phyloP scores from a whole-genome alignment of 2,888 invertebrate species.

The Acheta domesticus region DNA sequence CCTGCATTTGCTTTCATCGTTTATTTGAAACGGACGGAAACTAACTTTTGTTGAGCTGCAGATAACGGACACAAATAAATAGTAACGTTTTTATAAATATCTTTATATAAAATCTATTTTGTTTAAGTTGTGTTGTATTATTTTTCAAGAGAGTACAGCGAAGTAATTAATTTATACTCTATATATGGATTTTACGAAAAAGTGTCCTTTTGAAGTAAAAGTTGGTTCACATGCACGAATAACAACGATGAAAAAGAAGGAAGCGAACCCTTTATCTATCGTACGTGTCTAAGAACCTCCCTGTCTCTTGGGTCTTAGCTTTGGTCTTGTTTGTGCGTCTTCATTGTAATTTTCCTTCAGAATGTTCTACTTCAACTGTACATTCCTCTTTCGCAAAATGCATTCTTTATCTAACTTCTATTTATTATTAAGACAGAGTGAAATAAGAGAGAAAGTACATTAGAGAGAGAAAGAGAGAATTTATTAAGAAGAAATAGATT shows the following conservation, averaged over 20 bases:
- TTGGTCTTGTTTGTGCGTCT: constrained; percentile 33
- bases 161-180: constrained; percentile 28
- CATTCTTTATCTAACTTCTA: constrained; percentile 25
- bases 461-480: constrained; percentile 32
- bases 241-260: constrained; percentile 8
- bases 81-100: background rate
- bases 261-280: background rate
- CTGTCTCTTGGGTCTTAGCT: constrained; percentile 29
- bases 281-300: constrained; percentile 27
- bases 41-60: constrained; percentile 10
- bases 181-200: constrained; percentile 27
- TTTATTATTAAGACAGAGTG: constrained; percentile 18
- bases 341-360: constrained; percentile 23
- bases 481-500: constrained; percentile 37
- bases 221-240: background rate
- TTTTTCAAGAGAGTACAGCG: constrained; percentile 30
- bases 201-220: constrained; percentile 31
- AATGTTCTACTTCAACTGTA: constrained; percentile 23
- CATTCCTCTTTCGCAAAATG: constrained; percentile 34
- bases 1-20: constrained; percentile 5
- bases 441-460: background rate
- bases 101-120: constrained; percentile 7
- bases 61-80: background rate
- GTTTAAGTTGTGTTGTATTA: constrained; percentile 23
- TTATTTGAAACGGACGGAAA: constrained; percentile 9